Base-by-base conservation (phyloP, 2,113 vertebrate genomes). In the Megaceryle maxima region DNA sequence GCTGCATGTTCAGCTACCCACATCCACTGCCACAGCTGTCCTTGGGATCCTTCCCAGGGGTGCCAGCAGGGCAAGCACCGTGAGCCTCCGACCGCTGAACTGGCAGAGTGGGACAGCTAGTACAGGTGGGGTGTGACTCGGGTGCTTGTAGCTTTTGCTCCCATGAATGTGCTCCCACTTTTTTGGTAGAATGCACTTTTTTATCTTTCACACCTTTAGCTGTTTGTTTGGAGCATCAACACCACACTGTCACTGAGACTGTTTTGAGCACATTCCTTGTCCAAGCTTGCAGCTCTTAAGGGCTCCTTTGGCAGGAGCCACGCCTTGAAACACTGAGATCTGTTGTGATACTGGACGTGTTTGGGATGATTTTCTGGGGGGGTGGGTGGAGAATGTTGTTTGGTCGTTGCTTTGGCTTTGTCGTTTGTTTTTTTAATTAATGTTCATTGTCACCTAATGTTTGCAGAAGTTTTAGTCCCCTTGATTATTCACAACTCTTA, bases 81-180 rank as follows among this genome's bases (percentile, higher is more conserved):
- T 5, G n/a, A 53, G n/a, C 62, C 39, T 77, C 37, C 17, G 12
- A 60, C 69, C 22, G 2, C 9, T 20, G 17, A 3, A 2, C 35
- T 33, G 33, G 33, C 53, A 69, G 72, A 28, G 25, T 15, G 57
- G 69, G 24, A 7, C 31, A 13, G 39, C 29, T 46, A 1, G 5
- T 6, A 10, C 59, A 9, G 14, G 48, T 18, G 26, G 17, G 10
- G 9, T 18, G 25, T 11, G 18, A 9, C 26, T 33, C 0, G 0
- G 6, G 62, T 24, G 8, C 15, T n/a, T 10, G 48, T 37, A 60
- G 43, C 35, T 55, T 66, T 46, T 56, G 20, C 78, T 78, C 41
- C 63, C 31, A 1, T n/a, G 60, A 21, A 28, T 10, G 21, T 9
- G 2, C 22, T 46, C 46, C 31, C 13, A 2, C 41, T 55, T 64